Conservation (phyloP, 1,140 invertebrate species). For the Drosophila serrata region DNA sequence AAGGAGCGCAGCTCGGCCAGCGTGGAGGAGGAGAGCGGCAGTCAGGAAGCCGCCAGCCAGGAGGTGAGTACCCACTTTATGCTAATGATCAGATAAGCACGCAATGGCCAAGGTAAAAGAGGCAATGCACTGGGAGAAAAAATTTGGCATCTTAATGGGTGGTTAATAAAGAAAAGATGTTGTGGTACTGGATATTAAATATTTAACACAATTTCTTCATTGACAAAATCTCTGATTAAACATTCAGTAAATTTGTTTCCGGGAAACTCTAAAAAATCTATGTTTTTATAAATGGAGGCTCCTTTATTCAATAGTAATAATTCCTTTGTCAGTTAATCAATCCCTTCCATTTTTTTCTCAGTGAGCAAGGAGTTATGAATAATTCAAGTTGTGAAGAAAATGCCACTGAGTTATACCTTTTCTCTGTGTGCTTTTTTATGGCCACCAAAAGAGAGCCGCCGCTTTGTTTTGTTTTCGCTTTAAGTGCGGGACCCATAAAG, state of each 20-base stretch:
- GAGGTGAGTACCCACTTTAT: slow-evolving; percentile 74
- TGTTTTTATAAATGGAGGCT: no score
- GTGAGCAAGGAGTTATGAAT: slow-evolving; percentile 1
- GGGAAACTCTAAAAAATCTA: no score
- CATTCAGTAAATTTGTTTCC: not conserved
- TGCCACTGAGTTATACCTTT: slow-evolving; percentile 12
- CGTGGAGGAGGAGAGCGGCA: slow-evolving; percentile 61
- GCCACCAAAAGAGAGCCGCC: slow-evolving; percentile 43
- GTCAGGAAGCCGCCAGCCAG: slow-evolving; percentile 51
- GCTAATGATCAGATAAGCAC: slow-evolving; percentile 83
- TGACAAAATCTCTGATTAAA: not conserved
- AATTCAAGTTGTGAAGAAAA: not conserved
- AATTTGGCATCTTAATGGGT: not conserved
- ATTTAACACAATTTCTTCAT: no score
- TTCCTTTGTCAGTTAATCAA: no score
- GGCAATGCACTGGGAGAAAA: slow-evolving; percentile 4
- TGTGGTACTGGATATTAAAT: not conserved
- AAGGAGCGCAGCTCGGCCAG: slow-evolving; percentile 59
- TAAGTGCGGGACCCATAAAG: slow-evolving; percentile 77
- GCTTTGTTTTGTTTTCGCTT: slow-evolving; percentile 57
- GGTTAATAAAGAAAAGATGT: not conserved
- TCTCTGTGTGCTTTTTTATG: slow-evolving; percentile 63
- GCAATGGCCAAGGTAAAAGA: slow-evolving; percentile 29
- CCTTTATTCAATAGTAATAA: no score
- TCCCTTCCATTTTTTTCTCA: no score